Conservation (phyloP, 2,797 vertebrate genomes). For the Acanthurus tractus region DNA sequence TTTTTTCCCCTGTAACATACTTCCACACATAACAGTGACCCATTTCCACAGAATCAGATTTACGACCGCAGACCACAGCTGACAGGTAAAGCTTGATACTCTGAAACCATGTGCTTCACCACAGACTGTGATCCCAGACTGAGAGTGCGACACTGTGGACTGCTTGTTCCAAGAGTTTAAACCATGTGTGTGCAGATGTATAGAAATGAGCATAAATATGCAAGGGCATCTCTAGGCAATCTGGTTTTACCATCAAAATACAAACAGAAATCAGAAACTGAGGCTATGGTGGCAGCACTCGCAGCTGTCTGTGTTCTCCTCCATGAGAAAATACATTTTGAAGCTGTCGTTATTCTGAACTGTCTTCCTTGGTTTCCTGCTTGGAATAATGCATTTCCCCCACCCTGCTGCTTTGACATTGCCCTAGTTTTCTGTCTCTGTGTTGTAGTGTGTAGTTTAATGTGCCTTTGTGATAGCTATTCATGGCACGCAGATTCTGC, state of each 20-base stretch:
- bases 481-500: constrained; percentile 43
- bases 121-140: constrained; percentile 26
- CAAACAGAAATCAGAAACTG: constrained; percentile 36
- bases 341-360: constrained; percentile 37
- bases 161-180: constrained; percentile 11
- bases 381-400: constrained; percentile 30
- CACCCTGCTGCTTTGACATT: constrained; percentile 60
- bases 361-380: constrained; percentile 33
- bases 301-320: constrained; percentile 36
- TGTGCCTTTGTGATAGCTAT: constrained; percentile 48
- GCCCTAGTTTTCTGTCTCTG: constrained; percentile 70
- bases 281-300: constrained; percentile 26
- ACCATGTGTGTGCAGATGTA: constrained; percentile 19
- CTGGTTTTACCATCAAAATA: constrained; percentile 16
- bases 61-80: constrained; percentile 47
- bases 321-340: constrained; percentile 30
- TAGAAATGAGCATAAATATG: constrained; percentile 46
- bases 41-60: constrained; percentile 66
- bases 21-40: constrained; percentile 61
- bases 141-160: not conserved
- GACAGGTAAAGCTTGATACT: constrained; percentile 63
- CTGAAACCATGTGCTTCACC: constrained; percentile 46
- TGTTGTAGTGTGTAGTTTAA: constrained; percentile 46
- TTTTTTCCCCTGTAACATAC: constrained; percentile 35
- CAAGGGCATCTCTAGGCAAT: not conserved